These are phyloP conservation scores for Oppia nitens DNA, from an alignment of 1,140 invertebrate species.

Conservation along the genomic window DNA sequence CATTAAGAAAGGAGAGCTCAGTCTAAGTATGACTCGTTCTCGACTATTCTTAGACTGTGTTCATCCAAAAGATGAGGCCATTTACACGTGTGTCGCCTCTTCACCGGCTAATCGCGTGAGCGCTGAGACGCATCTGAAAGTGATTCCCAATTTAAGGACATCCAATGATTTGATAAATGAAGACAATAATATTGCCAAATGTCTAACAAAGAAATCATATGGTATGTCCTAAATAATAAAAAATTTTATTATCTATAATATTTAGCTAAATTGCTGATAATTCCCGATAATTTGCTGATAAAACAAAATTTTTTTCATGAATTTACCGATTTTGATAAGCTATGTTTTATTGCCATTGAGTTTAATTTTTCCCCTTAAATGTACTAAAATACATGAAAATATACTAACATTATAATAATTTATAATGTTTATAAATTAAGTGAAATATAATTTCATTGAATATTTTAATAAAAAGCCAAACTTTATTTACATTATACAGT, in stretches of 20 bases:
- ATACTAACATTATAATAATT: background rate
- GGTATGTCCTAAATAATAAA: no score
- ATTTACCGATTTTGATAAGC: background rate
- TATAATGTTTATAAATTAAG: no score
- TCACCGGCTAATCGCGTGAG: slow-evolving; percentile 38
- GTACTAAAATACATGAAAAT: background rate
- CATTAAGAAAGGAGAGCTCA: background rate
- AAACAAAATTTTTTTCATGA: background rate
- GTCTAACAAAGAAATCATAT: slow-evolving; percentile 18
- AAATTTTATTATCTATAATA: no score
- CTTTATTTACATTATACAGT: no score
- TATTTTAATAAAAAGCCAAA: no score
- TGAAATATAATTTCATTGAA: no score
- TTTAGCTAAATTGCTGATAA: no score
- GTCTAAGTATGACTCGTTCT: slow-evolving; percentile 27
- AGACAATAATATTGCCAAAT: slow-evolving; percentile 5
- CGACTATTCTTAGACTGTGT: slow-evolving; percentile 45
- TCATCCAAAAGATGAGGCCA: slow-evolving; percentile 35
- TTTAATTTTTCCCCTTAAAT: no score
- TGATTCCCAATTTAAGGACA: slow-evolving; percentile 2
- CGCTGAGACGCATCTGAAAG: slow-evolving; percentile 25
- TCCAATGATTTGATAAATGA: background rate
- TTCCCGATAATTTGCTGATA: no score
- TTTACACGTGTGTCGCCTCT: slow-evolving; percentile 53
- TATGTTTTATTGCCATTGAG: no score